phyloP scores from a whole-genome alignment of 2,797 vertebrate species.

The Syndactyla subalaris region DNA sequence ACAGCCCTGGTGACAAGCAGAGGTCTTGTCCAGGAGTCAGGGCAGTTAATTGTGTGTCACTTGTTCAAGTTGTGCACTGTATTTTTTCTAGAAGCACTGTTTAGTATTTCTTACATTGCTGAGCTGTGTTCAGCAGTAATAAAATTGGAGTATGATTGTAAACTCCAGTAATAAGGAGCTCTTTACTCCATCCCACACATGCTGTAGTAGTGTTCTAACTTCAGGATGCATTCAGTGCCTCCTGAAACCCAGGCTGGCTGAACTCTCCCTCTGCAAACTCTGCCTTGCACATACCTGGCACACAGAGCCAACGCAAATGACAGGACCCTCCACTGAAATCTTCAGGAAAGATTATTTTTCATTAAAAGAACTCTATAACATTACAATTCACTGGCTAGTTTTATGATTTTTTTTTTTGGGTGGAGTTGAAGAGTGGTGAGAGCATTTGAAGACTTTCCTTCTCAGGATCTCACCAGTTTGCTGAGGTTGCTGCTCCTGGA shows the following conservation, averaged over 20 bases:
- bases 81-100: neutral
- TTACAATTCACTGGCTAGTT: neutral
- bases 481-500: neutral
- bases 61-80: neutral
- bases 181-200: neutral
- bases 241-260: neutral
- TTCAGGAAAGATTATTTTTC: constrained; percentile 41
- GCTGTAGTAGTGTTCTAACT: neutral
- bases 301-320: neutral
- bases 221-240: neutral
- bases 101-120: neutral
- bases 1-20: neutral
- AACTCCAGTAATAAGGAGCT: neutral
- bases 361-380: constrained; percentile 46
- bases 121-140: neutral
- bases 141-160: neutral
- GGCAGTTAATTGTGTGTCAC: neutral
- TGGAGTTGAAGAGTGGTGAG: neutral
- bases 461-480: neutral
- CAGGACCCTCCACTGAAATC: constrained; percentile 8
- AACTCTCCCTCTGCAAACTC: neutral
- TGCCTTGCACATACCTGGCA: neutral
- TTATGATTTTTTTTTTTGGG: neutral
- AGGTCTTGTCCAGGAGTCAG: neutral
- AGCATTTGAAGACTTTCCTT: neutral